These are phyloP conservation scores for Xylophagus ater DNA, from an alignment of 2,888 invertebrate species.

Conservation along the genomic window DNA sequence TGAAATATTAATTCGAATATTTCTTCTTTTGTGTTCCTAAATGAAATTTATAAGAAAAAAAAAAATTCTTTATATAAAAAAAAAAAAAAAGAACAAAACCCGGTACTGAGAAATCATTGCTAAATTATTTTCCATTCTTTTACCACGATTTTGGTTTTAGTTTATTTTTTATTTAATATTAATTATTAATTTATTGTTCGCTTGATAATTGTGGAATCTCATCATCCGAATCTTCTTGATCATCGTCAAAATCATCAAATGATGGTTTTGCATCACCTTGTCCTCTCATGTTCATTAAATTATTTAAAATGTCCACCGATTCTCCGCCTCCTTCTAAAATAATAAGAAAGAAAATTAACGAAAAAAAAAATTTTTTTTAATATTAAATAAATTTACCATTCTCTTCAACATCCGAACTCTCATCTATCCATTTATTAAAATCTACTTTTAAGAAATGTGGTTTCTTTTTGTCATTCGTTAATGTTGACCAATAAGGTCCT, in stretches of 20 bases:
- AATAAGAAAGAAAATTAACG: conserved; percentile 5
- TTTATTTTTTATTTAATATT: too few relatives aligned
- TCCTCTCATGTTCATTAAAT: conserved; percentile 27
- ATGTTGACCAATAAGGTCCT: conserved; percentile 77
- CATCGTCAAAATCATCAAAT: conserved; percentile 62
- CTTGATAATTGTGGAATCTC: conserved; percentile 33
- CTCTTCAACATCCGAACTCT: conserved; percentile 83
- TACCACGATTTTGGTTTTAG: too few relatives aligned
- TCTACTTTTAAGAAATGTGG: conserved; percentile 94
- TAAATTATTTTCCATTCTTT: too few relatives aligned
- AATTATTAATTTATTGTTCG: too few relatives aligned
- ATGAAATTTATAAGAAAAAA: too few relatives aligned
- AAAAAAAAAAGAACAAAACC: too few relatives aligned
- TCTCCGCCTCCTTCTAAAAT: conserved; percentile 14
- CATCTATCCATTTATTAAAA: conserved; percentile 96
- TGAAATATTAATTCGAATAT: too few relatives aligned
- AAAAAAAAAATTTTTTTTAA: conserved; percentile 12
- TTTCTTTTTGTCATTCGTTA: conserved; percentile 80
- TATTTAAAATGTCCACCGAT: conserved; percentile 24
- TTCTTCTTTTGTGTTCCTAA: too few relatives aligned
- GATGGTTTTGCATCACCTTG: conserved; percentile 51
- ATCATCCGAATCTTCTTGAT: conserved; percentile 64
- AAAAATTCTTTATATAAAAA: too few relatives aligned
- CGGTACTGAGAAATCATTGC: too few relatives aligned
- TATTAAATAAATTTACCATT: conserved; percentile 42